These are phyloP conservation scores for Mola mola DNA, from an alignment of 2,113 vertebrate species.

Conservation along the genomic window DNA sequence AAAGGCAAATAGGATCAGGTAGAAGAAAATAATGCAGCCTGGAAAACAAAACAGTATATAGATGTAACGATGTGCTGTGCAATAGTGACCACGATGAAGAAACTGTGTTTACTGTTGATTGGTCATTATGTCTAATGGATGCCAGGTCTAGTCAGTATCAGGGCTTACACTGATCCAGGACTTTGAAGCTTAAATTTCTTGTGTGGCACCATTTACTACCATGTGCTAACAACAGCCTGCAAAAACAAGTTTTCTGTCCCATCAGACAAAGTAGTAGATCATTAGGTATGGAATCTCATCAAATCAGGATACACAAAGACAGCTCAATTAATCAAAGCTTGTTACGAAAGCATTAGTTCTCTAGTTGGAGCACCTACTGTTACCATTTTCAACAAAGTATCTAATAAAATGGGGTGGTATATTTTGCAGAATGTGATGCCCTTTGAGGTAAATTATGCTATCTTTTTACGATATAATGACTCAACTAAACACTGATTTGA, in stretches of 20 bases:
- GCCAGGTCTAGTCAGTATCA: not conserved
- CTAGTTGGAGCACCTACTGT: not conserved
- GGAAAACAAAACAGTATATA: not conserved
- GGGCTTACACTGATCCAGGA: not conserved
- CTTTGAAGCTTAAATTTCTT: not conserved
- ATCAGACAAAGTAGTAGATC: too few relatives aligned
- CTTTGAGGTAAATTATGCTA: not conserved
- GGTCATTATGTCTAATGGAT: not conserved
- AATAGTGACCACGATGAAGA: not conserved
- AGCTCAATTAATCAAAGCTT: too few relatives aligned
- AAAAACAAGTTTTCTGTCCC: too few relatives aligned
- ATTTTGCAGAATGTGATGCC: not conserved
- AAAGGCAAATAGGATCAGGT: too few relatives aligned
- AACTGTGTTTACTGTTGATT: not conserved
- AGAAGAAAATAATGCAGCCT: too few relatives aligned
- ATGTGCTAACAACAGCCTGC: not conserved
- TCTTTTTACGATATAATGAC: too few relatives aligned
- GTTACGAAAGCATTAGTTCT: too few relatives aligned
- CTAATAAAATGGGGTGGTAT: not conserved
- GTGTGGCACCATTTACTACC: not conserved
- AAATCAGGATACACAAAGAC: too few relatives aligned
- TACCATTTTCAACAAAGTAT: too few relatives aligned
- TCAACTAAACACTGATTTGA: not conserved
- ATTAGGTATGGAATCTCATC: too few relatives aligned
- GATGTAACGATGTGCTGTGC: not conserved